phyloP scores from a whole-genome alignment of 2,797 vertebrate species.

The Pseudocheirus occidentalis region DNA sequence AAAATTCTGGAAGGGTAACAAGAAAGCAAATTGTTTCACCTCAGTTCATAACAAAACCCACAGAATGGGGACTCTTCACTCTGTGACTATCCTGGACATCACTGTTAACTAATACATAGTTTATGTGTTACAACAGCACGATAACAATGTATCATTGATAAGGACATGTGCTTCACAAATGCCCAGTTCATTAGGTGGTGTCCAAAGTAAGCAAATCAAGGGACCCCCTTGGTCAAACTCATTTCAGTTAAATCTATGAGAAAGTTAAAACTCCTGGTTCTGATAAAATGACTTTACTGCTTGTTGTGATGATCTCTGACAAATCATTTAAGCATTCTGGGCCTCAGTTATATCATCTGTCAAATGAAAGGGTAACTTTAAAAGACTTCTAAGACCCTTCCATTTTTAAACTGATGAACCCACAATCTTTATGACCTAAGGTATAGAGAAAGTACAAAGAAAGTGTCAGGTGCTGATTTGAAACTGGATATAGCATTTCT shows the following conservation, averaged over 20 bases:
- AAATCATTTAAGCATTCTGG: neutral
- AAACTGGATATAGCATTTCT: neutral
- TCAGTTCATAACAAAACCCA: neutral
- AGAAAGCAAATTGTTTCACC: neutral
- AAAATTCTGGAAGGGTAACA: neutral
- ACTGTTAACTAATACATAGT: neutral
- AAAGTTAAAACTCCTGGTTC: neutral
- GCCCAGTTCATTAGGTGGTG: neutral
- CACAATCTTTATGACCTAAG: neutral
- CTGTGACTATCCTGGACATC: neutral
- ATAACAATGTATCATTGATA: neutral
- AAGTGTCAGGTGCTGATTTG: neutral
- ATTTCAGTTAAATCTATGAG: neutral
- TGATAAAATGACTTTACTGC: neutral
- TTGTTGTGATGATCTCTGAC: neutral
- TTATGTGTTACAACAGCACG: neutral
- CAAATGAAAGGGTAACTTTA: neutral
- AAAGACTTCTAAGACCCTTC: neutral
- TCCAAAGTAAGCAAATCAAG: neutral
- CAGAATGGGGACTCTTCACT: neutral
- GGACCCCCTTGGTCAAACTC: neutral
- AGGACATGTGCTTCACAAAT: neutral
- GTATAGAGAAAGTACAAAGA: neutral
- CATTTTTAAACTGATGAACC: neutral
- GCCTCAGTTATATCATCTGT: neutral